Evolutionary conservation across 2,797 vertebrate genomes (phyloP).

Genomic region (Bradypodion ventrale): DNA sequence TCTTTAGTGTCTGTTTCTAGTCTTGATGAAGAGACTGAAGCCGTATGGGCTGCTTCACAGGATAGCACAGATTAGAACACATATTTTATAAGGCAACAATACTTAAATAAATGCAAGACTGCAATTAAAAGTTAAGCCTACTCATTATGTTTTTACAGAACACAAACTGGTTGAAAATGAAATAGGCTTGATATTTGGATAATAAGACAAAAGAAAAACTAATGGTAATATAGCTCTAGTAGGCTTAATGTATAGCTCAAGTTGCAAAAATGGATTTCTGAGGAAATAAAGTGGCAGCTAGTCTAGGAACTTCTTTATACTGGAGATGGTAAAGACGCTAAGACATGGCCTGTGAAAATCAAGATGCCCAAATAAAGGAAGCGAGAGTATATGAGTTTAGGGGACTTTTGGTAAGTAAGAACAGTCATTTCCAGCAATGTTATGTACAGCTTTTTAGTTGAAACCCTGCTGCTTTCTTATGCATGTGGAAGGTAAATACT

Average conservation of each 20-base stretch:
- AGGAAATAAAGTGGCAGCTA: neutral
- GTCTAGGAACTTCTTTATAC: neutral
- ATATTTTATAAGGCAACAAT: neutral
- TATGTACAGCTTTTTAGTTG: neutral
- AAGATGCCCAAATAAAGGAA: neutral
- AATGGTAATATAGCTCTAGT: neutral
- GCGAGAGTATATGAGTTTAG: neutral
- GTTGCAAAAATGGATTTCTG: neutral
- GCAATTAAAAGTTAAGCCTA: neutral
- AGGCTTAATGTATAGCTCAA: neutral
- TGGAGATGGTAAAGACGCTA: neutral
- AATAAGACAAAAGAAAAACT: neutral
- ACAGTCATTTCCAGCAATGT: neutral
- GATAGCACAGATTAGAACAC: too few species aligned
- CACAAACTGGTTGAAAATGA: neutral
- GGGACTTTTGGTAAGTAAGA: neutral
- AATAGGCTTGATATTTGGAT: neutral
- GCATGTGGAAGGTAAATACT: too few species aligned
- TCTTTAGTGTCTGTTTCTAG: too few species aligned
- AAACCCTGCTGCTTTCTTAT: too few species aligned
- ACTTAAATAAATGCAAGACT: slow-evolving; percentile 2
- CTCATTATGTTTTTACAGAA: neutral
- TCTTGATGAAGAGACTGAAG: neutral
- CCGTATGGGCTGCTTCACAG: neutral
- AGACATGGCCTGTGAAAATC: neutral